phyloP scores from a whole-genome alignment of 35 echinoderm and acorn worm genomes.

The Lytechinus variegatus region DNA sequence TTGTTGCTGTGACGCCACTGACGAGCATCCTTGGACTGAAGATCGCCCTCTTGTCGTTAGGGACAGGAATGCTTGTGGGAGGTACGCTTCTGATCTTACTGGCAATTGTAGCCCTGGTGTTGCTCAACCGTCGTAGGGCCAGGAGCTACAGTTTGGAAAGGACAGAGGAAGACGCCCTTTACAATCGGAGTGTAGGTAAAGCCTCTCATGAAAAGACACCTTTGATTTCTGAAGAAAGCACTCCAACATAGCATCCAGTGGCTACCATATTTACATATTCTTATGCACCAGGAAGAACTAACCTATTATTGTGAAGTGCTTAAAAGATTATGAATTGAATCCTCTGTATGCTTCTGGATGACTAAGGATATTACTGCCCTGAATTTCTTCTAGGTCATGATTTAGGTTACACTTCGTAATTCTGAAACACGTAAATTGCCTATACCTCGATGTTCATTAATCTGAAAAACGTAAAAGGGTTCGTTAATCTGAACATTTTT shows the following conservation, averaged over 20 bases:
- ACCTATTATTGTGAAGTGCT: too few relatives aligned
- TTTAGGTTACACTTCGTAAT: too few relatives aligned
- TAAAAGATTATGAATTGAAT: too few relatives aligned
- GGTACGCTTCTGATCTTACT: background rate
- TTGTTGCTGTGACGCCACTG: slow-evolving; percentile 24
- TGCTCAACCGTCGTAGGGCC: background rate
- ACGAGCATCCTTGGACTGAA: background rate
- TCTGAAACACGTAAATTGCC: too few relatives aligned
- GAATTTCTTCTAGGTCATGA: too few relatives aligned
- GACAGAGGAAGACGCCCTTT: background rate
- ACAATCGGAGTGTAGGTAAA: background rate
- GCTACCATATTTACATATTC: background rate
- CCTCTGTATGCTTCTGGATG: too few relatives aligned
- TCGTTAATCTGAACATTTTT: too few relatives aligned
- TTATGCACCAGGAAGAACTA: too few relatives aligned
- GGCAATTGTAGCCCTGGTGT: slow-evolving; percentile 1
- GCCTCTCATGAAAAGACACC: background rate
- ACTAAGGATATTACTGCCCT: too few relatives aligned
- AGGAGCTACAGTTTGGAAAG: background rate
- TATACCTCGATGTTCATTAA: too few relatives aligned
- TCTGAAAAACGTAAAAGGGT: too few relatives aligned
- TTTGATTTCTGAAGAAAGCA: background rate
- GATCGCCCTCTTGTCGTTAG: slow-evolving; percentile 37
- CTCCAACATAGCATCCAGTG: background rate
- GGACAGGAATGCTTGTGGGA: slow-evolving; percentile 41